phyloP scores from a whole-genome alignment of 2,888 invertebrate species.

The Drosophila imparisetae region DNA sequence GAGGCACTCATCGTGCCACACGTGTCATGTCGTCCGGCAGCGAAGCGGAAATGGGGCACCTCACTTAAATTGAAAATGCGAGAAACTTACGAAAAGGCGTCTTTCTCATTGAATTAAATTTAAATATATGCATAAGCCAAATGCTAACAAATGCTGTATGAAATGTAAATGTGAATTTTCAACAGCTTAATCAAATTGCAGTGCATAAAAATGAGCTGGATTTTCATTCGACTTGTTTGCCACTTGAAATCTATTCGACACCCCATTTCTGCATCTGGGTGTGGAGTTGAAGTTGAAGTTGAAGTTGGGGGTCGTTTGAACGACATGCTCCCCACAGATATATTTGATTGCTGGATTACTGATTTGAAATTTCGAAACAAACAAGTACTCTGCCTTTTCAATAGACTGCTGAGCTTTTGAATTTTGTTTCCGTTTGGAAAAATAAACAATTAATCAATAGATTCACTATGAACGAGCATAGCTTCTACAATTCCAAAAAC shows the following conservation, averaged over 20 bases:
- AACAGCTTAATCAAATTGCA: conserved; percentile 54
- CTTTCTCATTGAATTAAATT: conserved; percentile 46
- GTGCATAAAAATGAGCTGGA: conserved; percentile 29
- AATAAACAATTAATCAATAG: not conserved
- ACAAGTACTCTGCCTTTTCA: conserved; percentile 24
- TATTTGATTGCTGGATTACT: conserved; percentile 34
- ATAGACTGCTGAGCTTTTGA: not conserved
- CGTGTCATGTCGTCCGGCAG: conserved; percentile 25
- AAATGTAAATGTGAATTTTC: conserved; percentile 34
- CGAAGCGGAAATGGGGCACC: conserved; percentile 41
- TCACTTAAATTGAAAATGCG: conserved; percentile 36
- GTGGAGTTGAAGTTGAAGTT: not conserved
- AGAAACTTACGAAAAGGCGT: conserved; percentile 28
- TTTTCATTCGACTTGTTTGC: conserved; percentile 22
- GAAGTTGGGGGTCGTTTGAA: conserved; percentile 6
- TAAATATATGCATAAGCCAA: conserved; percentile 37
- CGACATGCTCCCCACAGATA: not conserved
- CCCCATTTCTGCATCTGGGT: not conserved
- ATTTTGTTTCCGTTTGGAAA: not conserved
- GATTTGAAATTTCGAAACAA: conserved; percentile 60
- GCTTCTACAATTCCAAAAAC: too few species aligned
- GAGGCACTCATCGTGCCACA: conserved; percentile 24
- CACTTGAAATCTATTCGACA: conserved; percentile 24
- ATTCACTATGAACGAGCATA: not conserved
- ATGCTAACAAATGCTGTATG: conserved; percentile 40